phyloP scores from a whole-genome alignment of 2,888 invertebrate species.

The Automeris io region DNA sequence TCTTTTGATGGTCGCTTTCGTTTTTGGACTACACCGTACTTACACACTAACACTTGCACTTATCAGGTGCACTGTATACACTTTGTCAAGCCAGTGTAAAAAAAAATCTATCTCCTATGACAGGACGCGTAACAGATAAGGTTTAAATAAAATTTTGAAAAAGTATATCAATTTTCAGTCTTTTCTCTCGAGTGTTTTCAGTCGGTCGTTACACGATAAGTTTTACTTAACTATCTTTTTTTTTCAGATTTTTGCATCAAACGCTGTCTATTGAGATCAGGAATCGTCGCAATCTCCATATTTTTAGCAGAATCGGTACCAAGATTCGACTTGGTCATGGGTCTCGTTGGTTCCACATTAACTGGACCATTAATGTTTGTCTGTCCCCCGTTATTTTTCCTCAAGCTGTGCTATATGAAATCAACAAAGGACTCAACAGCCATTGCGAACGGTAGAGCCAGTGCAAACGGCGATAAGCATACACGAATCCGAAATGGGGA shows the following conservation, averaged over 20 bases:
- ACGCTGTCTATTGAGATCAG: conserved; percentile 83
- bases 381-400: conserved; percentile 88
- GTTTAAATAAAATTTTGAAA: no score
- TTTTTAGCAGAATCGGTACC: conserved; percentile 89
- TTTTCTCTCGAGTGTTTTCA: no score
- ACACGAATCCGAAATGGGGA: conserved; percentile 16
- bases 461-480: conserved; percentile 6
- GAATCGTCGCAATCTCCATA: conserved; percentile 82
- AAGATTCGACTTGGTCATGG: conserved; percentile 90
- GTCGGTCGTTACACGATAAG: no score
- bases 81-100: no score
- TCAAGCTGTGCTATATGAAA: conserved; percentile 79
- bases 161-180: no score
- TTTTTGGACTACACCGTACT: no score
- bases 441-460: conserved; percentile 4
- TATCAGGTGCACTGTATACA: no score
- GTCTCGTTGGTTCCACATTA: conserved; percentile 89
- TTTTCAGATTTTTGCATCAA: conserved; percentile 84
- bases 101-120: no score
- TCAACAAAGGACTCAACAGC: conserved; percentile 16
- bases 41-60: no score
- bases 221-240: no score
- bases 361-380: conserved; percentile 91
- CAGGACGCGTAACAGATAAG: no score
- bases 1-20: no score